phyloP scores from a whole-genome alignment of 2,888 invertebrate genomes.

The Drosophila putrida region DNA sequence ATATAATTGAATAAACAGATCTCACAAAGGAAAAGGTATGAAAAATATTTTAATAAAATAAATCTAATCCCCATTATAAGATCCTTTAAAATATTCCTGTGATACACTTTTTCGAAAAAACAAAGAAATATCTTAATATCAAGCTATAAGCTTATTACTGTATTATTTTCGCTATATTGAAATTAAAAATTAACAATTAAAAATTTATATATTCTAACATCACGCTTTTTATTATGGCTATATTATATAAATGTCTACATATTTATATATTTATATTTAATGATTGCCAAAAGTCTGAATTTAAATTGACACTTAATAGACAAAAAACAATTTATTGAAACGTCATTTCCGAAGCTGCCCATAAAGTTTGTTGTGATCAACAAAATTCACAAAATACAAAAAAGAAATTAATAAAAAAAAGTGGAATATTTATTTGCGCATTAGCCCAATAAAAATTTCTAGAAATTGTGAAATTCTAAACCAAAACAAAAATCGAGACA shows the following conservation, averaged over 20 bases:
- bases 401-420: constrained; percentile 24
- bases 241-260: background rate
- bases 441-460: constrained; percentile 52
- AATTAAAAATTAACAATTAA: no score
- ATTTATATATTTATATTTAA: constrained; percentile 11
- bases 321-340: constrained; percentile 20
- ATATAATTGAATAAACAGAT: background rate
- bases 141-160: no score
- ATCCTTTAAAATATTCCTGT: no score
- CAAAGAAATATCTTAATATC: no score
- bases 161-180: no score
- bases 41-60: background rate
- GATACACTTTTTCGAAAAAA: no score
- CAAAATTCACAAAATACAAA: constrained; percentile 28
- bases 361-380: constrained; percentile 40
- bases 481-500: constrained; percentile 44
- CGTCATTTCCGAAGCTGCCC: constrained; percentile 39
- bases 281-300: constrained; percentile 17
- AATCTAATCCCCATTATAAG: no score
- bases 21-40: background rate
- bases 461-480: constrained; percentile 73
- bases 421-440: constrained; percentile 65
- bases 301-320: constrained; percentile 27
- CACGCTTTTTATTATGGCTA: background rate
- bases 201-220: constrained; percentile 5